phyloP scores from a whole-genome alignment of 2,888 invertebrate genomes.

The Holacanthella duospinosa region DNA sequence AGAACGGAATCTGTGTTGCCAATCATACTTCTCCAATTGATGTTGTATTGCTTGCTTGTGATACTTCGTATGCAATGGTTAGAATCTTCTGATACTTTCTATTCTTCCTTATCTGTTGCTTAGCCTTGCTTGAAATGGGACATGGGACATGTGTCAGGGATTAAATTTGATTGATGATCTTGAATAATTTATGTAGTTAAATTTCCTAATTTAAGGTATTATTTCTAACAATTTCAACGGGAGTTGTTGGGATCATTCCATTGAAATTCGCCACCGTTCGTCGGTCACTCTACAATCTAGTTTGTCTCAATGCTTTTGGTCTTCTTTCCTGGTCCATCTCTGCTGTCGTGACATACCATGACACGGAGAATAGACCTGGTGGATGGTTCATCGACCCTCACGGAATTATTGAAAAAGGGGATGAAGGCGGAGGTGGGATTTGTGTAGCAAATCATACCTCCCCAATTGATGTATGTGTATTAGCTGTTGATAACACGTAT shows the following conservation, averaged over 20 bases:
- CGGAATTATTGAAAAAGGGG: neutral
- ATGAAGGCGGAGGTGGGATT: slow-evolving; percentile 55
- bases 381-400: slow-evolving; percentile 9
- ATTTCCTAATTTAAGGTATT: slow-evolving; percentile 54
- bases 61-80: slow-evolving; percentile 95
- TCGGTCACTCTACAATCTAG: slow-evolving; percentile 63
- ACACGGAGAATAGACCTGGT: slow-evolving; percentile 70
- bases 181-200: neutral
- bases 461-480: slow-evolving; percentile 90
- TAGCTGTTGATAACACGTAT: slow-evolving; percentile 95
- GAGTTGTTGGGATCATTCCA: slow-evolving; percentile 71
- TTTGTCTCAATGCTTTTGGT: slow-evolving; percentile 81
- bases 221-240: slow-evolving; percentile 77
- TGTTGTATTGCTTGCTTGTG: slow-evolving; percentile 90
- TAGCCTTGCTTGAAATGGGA: neutral
- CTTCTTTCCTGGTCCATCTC: slow-evolving; percentile 85
- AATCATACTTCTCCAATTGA: slow-evolving; percentile 99
- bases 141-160: no score
- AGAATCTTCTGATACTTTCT: slow-evolving; percentile 6
- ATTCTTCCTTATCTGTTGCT: neutral
- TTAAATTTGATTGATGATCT: neutral
- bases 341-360: slow-evolving; percentile 74
- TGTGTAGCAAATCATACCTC: slow-evolving; percentile 99
- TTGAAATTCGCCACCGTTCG: slow-evolving; percentile 58
- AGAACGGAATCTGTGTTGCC: slow-evolving; percentile 79